phyloP scores from a whole-genome alignment of 1,140 invertebrate genomes.

The Plodia interpunctella region DNA sequence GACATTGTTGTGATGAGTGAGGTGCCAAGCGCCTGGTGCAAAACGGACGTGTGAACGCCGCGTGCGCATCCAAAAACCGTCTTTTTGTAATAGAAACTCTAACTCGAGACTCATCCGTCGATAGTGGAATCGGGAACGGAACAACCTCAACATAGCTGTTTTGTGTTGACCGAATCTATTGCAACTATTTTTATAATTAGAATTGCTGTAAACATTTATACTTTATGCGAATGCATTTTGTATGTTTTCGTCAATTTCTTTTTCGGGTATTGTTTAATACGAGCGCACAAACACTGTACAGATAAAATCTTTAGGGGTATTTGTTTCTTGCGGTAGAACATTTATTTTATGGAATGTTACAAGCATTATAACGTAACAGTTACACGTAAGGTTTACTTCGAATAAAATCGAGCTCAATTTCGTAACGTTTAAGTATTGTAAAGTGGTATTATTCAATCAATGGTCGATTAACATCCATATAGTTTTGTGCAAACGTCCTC shows the following conservation, averaged over 20 bases:
- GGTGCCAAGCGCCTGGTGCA: constrained; percentile 63
- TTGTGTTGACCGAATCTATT: constrained; percentile 55
- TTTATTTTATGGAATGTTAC: constrained; percentile 31
- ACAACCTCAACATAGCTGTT: constrained; percentile 47
- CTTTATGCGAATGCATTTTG: constrained; percentile 47
- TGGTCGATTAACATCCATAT: constrained; percentile 50
- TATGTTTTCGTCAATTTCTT: constrained; percentile 48
- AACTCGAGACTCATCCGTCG: constrained; percentile 63
- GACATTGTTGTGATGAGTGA: constrained; percentile 67
- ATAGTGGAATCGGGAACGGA: constrained; percentile 46
- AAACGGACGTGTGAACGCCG: constrained; percentile 47
- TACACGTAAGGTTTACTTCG: constrained; percentile 61
- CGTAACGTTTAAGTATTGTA: constrained; percentile 64
- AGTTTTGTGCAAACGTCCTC: constrained; percentile 61
- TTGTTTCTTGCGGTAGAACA: constrained; percentile 40
- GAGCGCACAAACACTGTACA: constrained; percentile 73
- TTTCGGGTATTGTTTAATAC: constrained; percentile 58
- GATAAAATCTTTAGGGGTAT: constrained; percentile 47
- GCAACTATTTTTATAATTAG: constrained; percentile 69
- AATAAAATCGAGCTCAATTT: constrained; percentile 75
- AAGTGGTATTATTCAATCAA: constrained; percentile 47
- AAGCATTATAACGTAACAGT: constrained; percentile 20
- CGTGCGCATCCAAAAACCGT: constrained; percentile 58
- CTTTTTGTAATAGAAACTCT: constrained; percentile 63
- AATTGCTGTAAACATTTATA: constrained; percentile 52